Evolutionary conservation across 2,888 invertebrate species (phyloP), one percentile per base, ranked within the genome.

Genomic region (Rhodophaea formosa): DNA sequence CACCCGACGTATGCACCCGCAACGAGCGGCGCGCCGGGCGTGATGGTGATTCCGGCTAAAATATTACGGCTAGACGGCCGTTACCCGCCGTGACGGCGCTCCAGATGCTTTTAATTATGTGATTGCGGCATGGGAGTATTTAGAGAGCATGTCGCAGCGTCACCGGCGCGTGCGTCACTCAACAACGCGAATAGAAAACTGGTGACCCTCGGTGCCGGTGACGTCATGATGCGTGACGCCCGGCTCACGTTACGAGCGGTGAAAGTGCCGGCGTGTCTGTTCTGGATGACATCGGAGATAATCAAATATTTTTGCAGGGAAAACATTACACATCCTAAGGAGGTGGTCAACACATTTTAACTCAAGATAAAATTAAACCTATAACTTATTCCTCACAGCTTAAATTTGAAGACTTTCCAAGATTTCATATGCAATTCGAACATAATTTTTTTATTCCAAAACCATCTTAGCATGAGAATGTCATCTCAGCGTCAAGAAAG

Each of bases 131-230:
- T 59, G 65, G 65, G 64, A 66, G 72, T 77, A 74, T 82, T 80
- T 84, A 81, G 80, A 85, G 77, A 80, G 77, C 74, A 68, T 64
- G 70, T 61, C 62, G 66, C 64, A 65, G 72, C 86, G 88, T 86
- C 86, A 84, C 72, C 70, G 78, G 79, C 84, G 80, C 81, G 86
- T 86, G 89, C 89, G 89, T 89, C 88, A 89, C 84, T 66, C 63
- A 69, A 65, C 66, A 80, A 86, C 88, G 78, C 84, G 86, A 88
- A 89, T 89, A 89, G 88, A 85, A 84, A 84, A 79, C 73, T 76
- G 71, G 80, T 86, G 87, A 85, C 86, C 86, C 87, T 87, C 87
- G 80, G 62, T 59, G 64, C 66, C 61, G 66, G 74, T 85, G 86
- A 87, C 86, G 86, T 78, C 77, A 79, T 67, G 70, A 66, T 68